These are phyloP conservation scores for Parazoanthus swiftii DNA, from an alignment of 92 coral and sea anemone genomes.

Conservation along the genomic window DNA sequence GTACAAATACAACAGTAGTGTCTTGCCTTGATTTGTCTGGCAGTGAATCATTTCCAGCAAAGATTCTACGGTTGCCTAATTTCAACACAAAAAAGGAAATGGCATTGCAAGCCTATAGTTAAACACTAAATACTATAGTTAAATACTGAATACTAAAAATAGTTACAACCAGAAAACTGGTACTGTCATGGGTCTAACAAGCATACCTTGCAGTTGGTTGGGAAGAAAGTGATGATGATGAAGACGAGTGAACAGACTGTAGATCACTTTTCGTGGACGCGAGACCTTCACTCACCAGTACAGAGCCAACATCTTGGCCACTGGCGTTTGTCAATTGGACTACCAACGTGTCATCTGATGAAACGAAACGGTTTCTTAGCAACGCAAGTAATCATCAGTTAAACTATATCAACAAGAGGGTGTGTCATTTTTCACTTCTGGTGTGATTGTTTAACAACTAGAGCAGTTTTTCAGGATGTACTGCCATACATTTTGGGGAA, in stretches of 20 bases:
- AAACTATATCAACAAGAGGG: not conserved
- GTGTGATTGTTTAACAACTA: no score
- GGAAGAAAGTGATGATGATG: constrained; percentile 50
- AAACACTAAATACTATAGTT: not conserved
- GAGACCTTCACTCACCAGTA: constrained; percentile 51
- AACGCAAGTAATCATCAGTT: not conserved
- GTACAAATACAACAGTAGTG: no score
- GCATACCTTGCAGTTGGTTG: constrained; percentile 22
- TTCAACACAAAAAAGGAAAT: not conserved
- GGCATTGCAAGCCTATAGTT: no score
- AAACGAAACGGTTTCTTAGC: not conserved
- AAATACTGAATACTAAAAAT: not conserved
- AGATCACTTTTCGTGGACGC: constrained; percentile 34
- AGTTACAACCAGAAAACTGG: not conserved
- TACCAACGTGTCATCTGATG: constrained; percentile 54
- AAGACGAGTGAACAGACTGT: constrained; percentile 51
- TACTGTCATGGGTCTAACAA: not conserved
- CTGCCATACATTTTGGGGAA: no score
- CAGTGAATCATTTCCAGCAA: no score
- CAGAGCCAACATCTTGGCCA: constrained; percentile 52
- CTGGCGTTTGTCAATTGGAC: constrained; percentile 53
- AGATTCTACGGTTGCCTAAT: no score
- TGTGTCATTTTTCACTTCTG: no score
- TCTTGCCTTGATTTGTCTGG: no score
- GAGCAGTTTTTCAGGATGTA: no score